Conservation (phyloP, 2,888 invertebrate genomes). For the Priocnemis perturbator region DNA sequence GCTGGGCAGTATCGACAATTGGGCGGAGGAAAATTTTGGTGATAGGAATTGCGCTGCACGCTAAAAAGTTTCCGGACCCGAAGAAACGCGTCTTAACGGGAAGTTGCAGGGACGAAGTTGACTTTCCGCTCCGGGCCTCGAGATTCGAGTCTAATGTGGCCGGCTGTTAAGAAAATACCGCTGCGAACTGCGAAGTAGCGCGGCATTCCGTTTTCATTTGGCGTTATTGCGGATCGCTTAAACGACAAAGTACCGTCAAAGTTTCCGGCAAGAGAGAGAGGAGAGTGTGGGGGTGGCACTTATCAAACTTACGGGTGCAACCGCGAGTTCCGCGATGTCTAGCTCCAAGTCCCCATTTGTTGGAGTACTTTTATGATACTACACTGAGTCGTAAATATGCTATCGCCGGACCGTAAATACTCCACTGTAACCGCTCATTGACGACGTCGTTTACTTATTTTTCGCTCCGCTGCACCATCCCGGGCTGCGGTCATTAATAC, state of each 20-base stretch:
- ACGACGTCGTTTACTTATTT: constrained; percentile 21
- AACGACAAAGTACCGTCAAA: constrained; percentile 23
- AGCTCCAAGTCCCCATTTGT: neutral
- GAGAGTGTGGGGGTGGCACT: neutral
- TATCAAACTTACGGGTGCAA: constrained; percentile 42
- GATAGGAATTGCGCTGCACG: too few species aligned
- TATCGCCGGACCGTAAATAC: constrained; percentile 28
- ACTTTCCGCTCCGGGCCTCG: too few species aligned
- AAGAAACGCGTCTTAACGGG: too few species aligned
- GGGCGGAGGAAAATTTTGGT: too few species aligned
- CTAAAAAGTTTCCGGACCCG: too few species aligned
- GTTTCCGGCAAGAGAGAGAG: constrained; percentile 4
- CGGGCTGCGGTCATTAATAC: neutral
- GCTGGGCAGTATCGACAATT: too few species aligned
- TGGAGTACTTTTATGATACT: constrained; percentile 29
- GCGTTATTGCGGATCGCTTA: constrained; percentile 35
- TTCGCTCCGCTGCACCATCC: neutral
- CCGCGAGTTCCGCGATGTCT: constrained; percentile 23
- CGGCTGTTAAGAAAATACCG: too few species aligned
- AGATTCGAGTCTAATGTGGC: too few species aligned
- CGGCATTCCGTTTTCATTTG: constrained; percentile 2
- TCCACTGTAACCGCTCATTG: constrained; percentile 27
- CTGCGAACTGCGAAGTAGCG: too few species aligned
- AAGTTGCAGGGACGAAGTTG: too few species aligned
- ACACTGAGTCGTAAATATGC: constrained; percentile 26